Evolutionary conservation across 2,113 vertebrate species (phyloP).

Genomic region (Rhinolophus sinicus): DNA sequence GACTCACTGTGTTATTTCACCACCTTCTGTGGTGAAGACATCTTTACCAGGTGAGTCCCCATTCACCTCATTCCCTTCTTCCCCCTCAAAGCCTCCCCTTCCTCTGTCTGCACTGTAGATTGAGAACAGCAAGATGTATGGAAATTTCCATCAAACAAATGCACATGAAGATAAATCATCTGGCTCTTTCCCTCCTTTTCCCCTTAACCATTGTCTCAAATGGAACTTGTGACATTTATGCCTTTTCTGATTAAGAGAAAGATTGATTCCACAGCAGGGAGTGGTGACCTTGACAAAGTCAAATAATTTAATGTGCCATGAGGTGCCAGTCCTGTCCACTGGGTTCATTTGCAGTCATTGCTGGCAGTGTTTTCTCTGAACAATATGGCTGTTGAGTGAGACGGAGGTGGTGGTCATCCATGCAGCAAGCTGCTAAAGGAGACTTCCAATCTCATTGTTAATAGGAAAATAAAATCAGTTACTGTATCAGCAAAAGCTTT

Average conservation of each 20-base stretch:
- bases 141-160: slow-evolving; percentile 65
- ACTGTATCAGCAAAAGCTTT: slow-evolving; percentile 81
- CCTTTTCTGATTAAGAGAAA: slow-evolving; percentile 76
- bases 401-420: slow-evolving; percentile 50
- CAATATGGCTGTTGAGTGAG: slow-evolving; percentile 74
- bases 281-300: slow-evolving; percentile 73
- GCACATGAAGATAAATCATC: slow-evolving; percentile 59
- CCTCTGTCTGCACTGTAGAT: slow-evolving; percentile 36
- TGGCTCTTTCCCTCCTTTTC: slow-evolving; percentile 44
- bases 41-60: not conserved
- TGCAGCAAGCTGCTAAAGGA: slow-evolving; percentile 78
- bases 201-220: slow-evolving; percentile 65
- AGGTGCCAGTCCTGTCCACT: slow-evolving; percentile 67
- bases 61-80: not conserved
- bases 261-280: slow-evolving; percentile 64
- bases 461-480: slow-evolving; percentile 81
- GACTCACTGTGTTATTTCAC: not conserved
- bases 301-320: slow-evolving; percentile 76
- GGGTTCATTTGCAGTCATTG: slow-evolving; percentile 76
- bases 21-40: not conserved
- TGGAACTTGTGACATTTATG: slow-evolving; percentile 54
- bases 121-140: slow-evolving; percentile 62
- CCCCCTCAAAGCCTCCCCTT: not conserved
- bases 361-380: slow-evolving; percentile 69
- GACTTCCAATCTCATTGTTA: slow-evolving; percentile 81